Conservation (phyloP, 2,888 invertebrate genomes). For the Exephanes ischioxanthus region DNA sequence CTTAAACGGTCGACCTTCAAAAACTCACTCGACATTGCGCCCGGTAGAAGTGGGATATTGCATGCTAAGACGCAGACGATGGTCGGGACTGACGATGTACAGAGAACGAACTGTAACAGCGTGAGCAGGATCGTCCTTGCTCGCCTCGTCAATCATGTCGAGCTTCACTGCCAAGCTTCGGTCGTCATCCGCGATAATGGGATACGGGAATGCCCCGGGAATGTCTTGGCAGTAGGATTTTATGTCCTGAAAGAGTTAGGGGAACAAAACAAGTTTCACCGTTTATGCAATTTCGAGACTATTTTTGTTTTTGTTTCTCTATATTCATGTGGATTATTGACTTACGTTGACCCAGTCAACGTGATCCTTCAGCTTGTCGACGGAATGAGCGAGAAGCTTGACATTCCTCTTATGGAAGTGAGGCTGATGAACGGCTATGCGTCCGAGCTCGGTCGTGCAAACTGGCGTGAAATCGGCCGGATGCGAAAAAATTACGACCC, state of each 20-base stretch:
- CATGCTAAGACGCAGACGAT: conserved; percentile 92
- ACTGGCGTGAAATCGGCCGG: conserved; percentile 96
- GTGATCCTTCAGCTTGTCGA: conserved; percentile 91
- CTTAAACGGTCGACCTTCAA: neutral
- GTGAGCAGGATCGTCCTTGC: conserved; percentile 88
- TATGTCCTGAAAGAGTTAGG: conserved; percentile 86
- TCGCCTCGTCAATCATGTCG: conserved; percentile 92
- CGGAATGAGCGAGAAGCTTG: conserved; percentile 93
- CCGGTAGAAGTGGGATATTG: conserved; percentile 95
- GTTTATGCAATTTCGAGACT: neutral
- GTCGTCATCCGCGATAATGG: conserved; percentile 92
- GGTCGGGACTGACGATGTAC: conserved; percentile 93
- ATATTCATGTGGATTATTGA: conserved; percentile 20
- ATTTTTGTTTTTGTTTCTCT: neutral
- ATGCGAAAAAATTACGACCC: conserved; percentile 95
- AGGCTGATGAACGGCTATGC: conserved; percentile 89
- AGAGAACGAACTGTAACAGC: conserved; percentile 91
- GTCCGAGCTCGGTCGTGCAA: conserved; percentile 94
- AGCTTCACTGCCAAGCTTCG: conserved; percentile 90
- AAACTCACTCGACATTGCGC: conserved; percentile 92
- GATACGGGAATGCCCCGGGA: conserved; percentile 91
- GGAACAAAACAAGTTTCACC: neutral
- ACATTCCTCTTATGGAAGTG: conserved; percentile 90
- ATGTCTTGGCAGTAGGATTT: conserved; percentile 90
- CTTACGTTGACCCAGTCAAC: conserved; percentile 91